These are phyloP conservation scores for Rhea pennata DNA, from an alignment of 2,113 vertebrate genomes.

Conservation along the genomic window DNA sequence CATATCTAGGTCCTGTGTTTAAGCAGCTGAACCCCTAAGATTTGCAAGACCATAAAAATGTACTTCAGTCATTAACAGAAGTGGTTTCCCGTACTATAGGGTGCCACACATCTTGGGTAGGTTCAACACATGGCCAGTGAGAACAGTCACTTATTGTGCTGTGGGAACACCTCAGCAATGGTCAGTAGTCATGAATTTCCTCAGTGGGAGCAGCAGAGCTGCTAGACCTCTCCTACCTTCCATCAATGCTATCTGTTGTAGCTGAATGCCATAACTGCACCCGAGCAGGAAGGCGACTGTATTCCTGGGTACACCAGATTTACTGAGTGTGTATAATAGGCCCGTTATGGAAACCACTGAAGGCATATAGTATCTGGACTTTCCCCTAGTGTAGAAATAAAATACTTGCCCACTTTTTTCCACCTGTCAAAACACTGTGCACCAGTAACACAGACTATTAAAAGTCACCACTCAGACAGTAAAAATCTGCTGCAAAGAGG, in stretches of 20 bases:
- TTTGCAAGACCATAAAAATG: neutral
- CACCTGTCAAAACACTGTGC: neutral
- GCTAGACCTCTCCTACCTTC: neutral
- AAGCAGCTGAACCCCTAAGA: neutral
- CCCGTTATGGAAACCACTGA: neutral
- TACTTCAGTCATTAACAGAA: neutral
- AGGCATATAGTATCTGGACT: neutral
- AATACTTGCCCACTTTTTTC: neutral
- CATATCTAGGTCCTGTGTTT: neutral
- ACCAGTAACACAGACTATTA: neutral
- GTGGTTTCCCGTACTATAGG: neutral
- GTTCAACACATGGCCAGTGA: neutral
- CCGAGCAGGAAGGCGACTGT: neutral
- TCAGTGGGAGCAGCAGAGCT: neutral
- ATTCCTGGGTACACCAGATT: neutral
- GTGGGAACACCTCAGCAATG: neutral
- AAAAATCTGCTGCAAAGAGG: neutral
- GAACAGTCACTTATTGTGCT: neutral
- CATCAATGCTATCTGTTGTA: no score
- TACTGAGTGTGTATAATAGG: neutral
- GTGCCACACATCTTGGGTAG: neutral
- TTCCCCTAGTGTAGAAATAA: neutral
- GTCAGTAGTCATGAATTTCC: neutral
- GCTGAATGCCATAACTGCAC: neutral
- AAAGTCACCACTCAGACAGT: neutral